phyloP scores from a whole-genome alignment of 2,113 vertebrate genomes.

The Platysteira castanea region DNA sequence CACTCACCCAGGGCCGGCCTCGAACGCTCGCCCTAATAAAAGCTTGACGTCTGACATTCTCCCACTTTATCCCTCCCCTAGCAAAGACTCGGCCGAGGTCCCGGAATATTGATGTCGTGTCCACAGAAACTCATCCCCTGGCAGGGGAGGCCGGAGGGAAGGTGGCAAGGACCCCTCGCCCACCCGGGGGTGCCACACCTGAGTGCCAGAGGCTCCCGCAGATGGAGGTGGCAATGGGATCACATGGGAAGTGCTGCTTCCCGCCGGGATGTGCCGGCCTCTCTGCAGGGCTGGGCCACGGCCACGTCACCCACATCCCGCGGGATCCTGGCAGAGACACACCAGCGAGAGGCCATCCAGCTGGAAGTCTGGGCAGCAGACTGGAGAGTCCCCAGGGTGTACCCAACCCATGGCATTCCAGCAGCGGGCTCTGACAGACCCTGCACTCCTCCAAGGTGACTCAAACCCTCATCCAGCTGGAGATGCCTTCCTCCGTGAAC shows the following conservation, averaged over 20 bases:
- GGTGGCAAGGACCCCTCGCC: neutral
- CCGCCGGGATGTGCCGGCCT: fast-evolving
- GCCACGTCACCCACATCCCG: fast-evolving
- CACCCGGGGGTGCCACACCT: fast-evolving
- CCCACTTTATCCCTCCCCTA: constrained; percentile 60
- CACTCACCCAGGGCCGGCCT: constrained; percentile 72
- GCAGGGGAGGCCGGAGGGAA: neutral
- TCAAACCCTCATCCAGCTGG: neutral
- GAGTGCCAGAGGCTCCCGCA: fast-evolving
- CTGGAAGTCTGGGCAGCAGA: neutral
- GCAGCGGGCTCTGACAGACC: neutral
- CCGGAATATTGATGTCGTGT: constrained; percentile 58
- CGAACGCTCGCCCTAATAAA: constrained; percentile 64
- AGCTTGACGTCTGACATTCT: constrained; percentile 73
- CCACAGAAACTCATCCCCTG: constrained; percentile 63
- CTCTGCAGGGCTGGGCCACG: neutral
- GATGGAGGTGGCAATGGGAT: fast-evolving
- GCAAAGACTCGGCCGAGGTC: constrained; percentile 61
- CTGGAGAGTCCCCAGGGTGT: too few relatives aligned
- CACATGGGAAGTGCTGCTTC: fast-evolving
- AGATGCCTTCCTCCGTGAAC: fast-evolving
- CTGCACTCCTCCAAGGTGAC: fast-evolving
- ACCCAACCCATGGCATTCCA: neutral
- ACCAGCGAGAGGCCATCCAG: fast-evolving
- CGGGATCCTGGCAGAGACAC: neutral